These are phyloP conservation scores for Micromussa lordhowensis DNA, from an alignment of 92 coral and sea anemone species.

Conservation along the genomic window DNA sequence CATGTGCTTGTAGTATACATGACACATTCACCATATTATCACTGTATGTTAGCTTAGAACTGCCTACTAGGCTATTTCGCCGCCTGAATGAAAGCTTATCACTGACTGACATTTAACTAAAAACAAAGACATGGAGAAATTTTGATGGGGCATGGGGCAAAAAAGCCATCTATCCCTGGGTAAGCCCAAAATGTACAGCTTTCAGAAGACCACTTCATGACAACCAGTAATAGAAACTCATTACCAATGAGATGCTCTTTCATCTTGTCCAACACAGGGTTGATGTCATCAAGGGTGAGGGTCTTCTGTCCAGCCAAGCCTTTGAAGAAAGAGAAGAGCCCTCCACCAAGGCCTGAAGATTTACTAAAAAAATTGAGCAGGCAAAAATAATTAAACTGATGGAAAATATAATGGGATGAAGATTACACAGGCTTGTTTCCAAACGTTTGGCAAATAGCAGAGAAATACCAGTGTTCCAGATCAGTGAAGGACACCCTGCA, in stretches of 20 bases:
- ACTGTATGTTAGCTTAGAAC: too few species aligned
- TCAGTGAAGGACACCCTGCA: too few species aligned
- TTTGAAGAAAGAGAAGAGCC: constrained; percentile 95
- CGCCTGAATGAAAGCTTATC: too few species aligned
- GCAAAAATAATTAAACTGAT: background rate
- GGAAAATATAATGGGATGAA: background rate
- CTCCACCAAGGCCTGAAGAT: constrained; percentile 75
- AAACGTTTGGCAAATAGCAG: too few species aligned
- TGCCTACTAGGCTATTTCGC: too few species aligned
- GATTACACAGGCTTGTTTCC: background rate
- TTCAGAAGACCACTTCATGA: background rate
- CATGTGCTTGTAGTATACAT: too few species aligned
- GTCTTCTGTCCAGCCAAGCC: constrained; percentile 99
- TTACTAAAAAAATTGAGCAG: constrained; percentile 13
- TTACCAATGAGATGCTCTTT: constrained; percentile 94
- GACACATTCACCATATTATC: too few species aligned
- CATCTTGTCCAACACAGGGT: constrained; percentile 97
- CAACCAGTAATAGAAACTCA: background rate
- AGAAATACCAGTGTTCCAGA: too few species aligned
- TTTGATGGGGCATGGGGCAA: too few species aligned
- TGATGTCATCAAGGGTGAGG: constrained; percentile 83
- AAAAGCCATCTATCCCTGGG: too few species aligned
- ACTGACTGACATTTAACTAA: too few species aligned
- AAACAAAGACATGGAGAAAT: too few species aligned
- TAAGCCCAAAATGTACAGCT: background rate